Percentiles rank a stretch among this genome's conserved stretches.
These are phyloP conservation scores for Lethrus apterus DNA, from an alignment of 1,140 invertebrate species.

Conservation along the genomic window DNA sequence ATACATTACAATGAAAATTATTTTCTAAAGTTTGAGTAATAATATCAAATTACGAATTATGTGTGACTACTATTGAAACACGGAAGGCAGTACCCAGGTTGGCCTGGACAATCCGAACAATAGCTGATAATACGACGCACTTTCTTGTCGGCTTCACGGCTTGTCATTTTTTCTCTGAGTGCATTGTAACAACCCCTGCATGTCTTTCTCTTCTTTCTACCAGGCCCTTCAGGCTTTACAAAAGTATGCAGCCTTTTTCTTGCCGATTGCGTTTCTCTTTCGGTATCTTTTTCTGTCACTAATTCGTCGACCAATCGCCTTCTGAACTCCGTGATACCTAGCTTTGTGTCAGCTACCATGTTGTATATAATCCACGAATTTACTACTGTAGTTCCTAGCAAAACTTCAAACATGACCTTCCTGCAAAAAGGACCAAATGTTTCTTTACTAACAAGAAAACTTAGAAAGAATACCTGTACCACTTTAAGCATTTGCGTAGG, in stretches of 20 bases:
- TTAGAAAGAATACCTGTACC: background rate
- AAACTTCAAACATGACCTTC: constrained; percentile 7
- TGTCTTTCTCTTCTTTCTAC: constrained; percentile 14
- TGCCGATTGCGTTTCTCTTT: too few species aligned
- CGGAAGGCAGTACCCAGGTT: background rate
- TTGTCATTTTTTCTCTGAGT: constrained; percentile 4
- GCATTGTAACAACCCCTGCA: constrained; percentile 10
- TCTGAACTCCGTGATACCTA: constrained; percentile 14
- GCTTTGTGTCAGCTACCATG: constrained; percentile 13
- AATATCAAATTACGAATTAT: too few species aligned
- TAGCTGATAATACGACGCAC: constrained; percentile 10
- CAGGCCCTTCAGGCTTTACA: constrained; percentile 15
- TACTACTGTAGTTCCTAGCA: constrained; percentile 14
- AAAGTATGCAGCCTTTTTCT: constrained; percentile 16
- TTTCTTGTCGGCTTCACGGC: constrained; percentile 17
- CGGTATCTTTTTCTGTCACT: background rate
- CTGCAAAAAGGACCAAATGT: constrained; percentile 10
- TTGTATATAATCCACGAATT: constrained; percentile 15
- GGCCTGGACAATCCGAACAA: constrained; percentile 6
- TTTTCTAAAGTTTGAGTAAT: too few species aligned
- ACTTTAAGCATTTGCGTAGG: constrained; percentile 4
- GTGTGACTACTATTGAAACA: constrained; percentile 1
- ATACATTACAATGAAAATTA: too few species aligned
- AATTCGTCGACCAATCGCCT: constrained; percentile 9
- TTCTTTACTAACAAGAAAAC: background rate